Conservation (phyloP, 2,888 invertebrate species). For the Trichopria drosophilae region DNA sequence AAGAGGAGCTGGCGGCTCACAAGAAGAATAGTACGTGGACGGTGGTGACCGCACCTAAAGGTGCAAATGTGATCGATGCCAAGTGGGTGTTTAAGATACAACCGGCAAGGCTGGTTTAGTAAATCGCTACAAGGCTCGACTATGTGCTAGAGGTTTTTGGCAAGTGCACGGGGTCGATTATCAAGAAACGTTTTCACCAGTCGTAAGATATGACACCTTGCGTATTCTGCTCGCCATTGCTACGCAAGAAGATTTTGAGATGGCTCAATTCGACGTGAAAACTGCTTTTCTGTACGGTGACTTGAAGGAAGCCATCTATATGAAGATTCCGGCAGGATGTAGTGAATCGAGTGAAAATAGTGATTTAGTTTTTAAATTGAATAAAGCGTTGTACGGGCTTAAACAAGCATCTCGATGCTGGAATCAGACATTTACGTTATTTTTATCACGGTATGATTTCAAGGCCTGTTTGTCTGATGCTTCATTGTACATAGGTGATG, state of each 20-base stretch:
- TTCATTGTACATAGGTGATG: neutral
- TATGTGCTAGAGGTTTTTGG: constrained; percentile 26
- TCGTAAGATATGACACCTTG: constrained; percentile 26
- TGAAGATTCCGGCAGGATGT: constrained; percentile 28
- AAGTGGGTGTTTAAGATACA: constrained; percentile 25
- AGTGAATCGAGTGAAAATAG: no score
- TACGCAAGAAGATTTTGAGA: no score
- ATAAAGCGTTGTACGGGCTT: constrained; percentile 21
- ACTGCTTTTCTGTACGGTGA: no score
- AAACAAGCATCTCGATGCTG: no score
- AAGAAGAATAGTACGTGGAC: constrained; percentile 13
- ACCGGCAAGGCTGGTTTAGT: neutral
- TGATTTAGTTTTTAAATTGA: constrained; percentile 16
- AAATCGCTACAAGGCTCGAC: constrained; percentile 6
- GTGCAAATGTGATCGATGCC: constrained; percentile 14
- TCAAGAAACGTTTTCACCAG: constrained; percentile 32
- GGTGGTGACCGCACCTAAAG: neutral
- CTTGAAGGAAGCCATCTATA: constrained; percentile 30
- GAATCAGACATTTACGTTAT: constrained; percentile 18
- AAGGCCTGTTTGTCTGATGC: no score
- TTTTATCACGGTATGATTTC: no score
- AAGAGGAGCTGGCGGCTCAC: constrained; percentile 14
- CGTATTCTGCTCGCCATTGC: constrained; percentile 27
- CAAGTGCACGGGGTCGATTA: constrained; percentile 21
- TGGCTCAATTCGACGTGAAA: no score